A percentile compares a stretch with the other conserved stretches of the same genome.
phyloP scores from a whole-genome alignment of 2,113 vertebrate genomes.

The Urocynchramus pylzowi region DNA sequence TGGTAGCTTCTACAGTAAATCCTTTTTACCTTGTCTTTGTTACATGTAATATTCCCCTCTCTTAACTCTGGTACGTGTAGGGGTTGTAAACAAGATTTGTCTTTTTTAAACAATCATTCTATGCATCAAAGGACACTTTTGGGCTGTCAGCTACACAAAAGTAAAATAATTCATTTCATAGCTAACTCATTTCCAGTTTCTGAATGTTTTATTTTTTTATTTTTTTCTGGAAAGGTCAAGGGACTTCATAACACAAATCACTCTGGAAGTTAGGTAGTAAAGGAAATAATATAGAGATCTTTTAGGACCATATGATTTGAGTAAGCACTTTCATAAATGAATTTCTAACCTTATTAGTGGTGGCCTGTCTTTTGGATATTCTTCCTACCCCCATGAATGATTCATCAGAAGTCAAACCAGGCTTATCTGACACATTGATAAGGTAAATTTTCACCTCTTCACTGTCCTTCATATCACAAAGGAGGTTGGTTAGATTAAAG shows the following conservation, averaged over 20 bases:
- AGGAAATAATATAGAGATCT: neutral
- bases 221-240: neutral
- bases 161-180: neutral
- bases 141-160: neutral
- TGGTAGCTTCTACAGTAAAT: neutral
- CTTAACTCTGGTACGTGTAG: neutral
- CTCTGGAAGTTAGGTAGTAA: neutral
- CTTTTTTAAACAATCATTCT: neutral
- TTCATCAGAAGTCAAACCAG: neutral
- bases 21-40: neutral
- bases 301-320: neutral
- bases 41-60: neutral
- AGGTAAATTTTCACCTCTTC: neutral
- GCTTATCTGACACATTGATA: neutral
- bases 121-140: neutral
- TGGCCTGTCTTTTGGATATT: neutral
- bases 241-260: neutral
- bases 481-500: neutral
- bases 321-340: neutral
- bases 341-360: neutral
- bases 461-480: neutral
- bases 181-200: neutral
- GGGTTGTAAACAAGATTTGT: neutral
- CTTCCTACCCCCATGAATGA: fast-evolving
- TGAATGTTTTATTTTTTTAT: neutral